Base-by-base conservation (phyloP, 2,888 invertebrate genomes). In the Saturnia pavonia region DNA sequence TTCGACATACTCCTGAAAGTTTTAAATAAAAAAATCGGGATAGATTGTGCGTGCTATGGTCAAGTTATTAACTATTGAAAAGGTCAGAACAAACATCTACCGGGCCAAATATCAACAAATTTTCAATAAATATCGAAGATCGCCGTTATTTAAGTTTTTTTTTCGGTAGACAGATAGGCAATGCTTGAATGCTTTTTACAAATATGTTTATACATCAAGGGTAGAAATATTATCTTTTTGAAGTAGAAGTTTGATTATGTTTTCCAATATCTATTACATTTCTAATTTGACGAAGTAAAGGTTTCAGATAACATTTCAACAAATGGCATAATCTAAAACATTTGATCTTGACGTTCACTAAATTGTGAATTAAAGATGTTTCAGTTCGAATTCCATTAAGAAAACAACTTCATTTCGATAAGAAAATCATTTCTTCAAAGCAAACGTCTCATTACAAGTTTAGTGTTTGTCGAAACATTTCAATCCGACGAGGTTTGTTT, bases 401-500 rank as follows among this genome's bases (percentile, higher is more conserved):
- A 65, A 40, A 40, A 40, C 65, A 65, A 65, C 65, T 65, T n/a
- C 40, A 40, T 65, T 65, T 40, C 65, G 65, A 40, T 65, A 40
- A 65, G 65, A 65, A 65, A 65, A 65, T 65, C 34, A 65, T 65
- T 65, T 65, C 65, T 65, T 65, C 40, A 65, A 40, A 34, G 65
- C 57, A 82, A 85, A 82, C 78, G 80, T 85, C 86, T 88, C 87
- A 89, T 89, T 90, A 88, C 82, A 77, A 73, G 79, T 80, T 80
- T 85, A 88, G 86, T 90, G 86, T 90, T 90, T 91, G 88, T 85
- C 73, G 80, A 87, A 88, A 87, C 88, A 86, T 91, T 90, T 86
- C 88, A 90, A 89, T 89, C 86, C 84, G 85, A 85, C 82, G 79
- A 82, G 85, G 87, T 91, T 91, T 91, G 86, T 88, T 88, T 85